phyloP scores from a whole-genome alignment of 2,113 vertebrate species.

The Camelus bactrianus region DNA sequence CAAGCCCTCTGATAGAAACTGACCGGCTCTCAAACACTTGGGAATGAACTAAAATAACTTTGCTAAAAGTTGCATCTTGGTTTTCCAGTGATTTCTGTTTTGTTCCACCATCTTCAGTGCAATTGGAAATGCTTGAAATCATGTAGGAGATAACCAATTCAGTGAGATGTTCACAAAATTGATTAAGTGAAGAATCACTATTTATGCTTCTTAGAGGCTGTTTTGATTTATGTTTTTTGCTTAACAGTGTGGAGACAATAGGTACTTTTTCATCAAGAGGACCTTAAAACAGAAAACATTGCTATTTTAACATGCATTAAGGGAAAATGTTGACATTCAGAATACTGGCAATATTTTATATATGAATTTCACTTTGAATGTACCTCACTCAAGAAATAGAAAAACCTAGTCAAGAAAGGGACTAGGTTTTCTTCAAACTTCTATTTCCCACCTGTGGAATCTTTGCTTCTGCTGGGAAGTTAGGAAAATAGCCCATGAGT shows the following conservation, averaged over 20 bases:
- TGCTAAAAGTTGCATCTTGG: slow-evolving; percentile 5
- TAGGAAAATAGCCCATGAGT: slow-evolving; percentile 17
- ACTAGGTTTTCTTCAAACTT: slow-evolving; percentile 44
- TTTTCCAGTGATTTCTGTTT: neutral
- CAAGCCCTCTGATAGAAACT: slow-evolving; percentile 31
- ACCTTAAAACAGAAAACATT: slow-evolving; percentile 63
- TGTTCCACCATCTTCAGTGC: neutral
- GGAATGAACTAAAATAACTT: slow-evolving; percentile 54
- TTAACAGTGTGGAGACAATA: neutral
- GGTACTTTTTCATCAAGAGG: slow-evolving; percentile 21
- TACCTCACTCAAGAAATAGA: neutral
- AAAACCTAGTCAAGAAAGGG: slow-evolving; percentile 34
- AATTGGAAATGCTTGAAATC: slow-evolving; percentile 40
- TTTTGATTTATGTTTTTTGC: slow-evolving; percentile 15
- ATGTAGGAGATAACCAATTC: slow-evolving; percentile 51
- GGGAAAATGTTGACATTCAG: slow-evolving; percentile 23
- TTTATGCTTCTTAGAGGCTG: neutral
- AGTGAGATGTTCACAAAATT: slow-evolving; percentile 54
- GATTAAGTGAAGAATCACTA: slow-evolving; percentile 39
- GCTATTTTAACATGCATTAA: slow-evolving; percentile 34
- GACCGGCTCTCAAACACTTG: neutral
- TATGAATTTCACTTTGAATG: neutral
- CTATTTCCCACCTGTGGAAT: slow-evolving; percentile 5
- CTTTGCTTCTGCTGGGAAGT: neutral
- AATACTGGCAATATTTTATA: slow-evolving; percentile 34